Conservation (phyloP, 2,113 vertebrate genomes). For the Cochlearius cochlearius region DNA sequence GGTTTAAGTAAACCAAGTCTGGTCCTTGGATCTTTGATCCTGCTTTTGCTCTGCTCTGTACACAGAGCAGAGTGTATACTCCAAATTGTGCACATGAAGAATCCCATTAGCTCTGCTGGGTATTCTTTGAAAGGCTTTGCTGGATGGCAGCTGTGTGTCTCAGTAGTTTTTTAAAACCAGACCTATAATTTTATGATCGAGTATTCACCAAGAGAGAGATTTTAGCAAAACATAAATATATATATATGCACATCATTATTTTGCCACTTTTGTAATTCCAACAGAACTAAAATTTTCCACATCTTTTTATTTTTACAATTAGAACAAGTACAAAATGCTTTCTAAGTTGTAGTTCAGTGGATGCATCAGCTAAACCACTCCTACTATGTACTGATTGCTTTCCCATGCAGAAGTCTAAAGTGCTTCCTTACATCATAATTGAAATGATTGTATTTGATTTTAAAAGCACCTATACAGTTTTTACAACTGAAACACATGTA, state of each 20-base stretch:
- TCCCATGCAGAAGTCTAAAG: neutral
- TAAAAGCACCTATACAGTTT: neutral
- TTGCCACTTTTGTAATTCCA: neutral
- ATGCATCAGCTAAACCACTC: neutral
- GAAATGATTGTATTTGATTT: neutral
- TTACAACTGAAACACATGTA: neutral
- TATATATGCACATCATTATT: neutral
- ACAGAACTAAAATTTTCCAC: neutral
- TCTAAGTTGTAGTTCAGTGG: neutral
- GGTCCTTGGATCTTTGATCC: neutral
- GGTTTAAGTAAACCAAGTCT: neutral
- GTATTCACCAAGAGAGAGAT: neutral
- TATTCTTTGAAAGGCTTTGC: neutral
- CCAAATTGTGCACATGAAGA: neutral
- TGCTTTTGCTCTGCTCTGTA: neutral
- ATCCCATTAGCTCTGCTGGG: neutral
- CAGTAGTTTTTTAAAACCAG: neutral
- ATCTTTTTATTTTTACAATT: neutral
- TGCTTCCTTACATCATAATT: neutral
- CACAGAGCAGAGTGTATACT: neutral
- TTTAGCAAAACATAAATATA: neutral
- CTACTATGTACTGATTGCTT: neutral
- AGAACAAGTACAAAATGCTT: neutral
- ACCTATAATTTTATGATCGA: neutral
- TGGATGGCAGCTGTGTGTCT: neutral